Evolutionary conservation across 2,888 invertebrate genomes (phyloP).

Genomic region (Agonopterix alstromeriana): DNA sequence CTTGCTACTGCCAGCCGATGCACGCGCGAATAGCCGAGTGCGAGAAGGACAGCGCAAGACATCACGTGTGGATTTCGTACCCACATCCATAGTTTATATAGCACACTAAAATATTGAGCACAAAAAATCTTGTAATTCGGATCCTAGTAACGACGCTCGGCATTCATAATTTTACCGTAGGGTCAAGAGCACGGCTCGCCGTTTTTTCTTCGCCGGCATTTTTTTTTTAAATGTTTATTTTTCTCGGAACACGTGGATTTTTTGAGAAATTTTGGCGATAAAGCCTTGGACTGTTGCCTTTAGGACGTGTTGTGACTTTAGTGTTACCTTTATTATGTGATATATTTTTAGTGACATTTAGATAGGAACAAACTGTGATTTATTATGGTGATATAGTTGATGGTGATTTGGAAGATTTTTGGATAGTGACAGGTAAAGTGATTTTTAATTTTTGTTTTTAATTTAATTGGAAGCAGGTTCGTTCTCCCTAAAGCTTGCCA

Average conservation of each 20-base stretch:
- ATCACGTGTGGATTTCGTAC: slow-evolving; percentile 66
- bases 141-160: slow-evolving; percentile 71
- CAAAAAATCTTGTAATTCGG: slow-evolving; percentile 72
- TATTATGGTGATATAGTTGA: slow-evolving; percentile 71
- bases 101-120: slow-evolving; percentile 71
- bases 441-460: slow-evolving; percentile 27
- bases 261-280: slow-evolving; percentile 62
- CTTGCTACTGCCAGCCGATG: slow-evolving; percentile 52
- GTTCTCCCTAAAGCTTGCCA: slow-evolving; percentile 15
- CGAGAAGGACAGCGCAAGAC: slow-evolving; percentile 49
- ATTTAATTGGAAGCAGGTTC: slow-evolving; percentile 43
- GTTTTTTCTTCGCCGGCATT: slow-evolving; percentile 53
- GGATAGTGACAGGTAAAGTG: slow-evolving; percentile 59
- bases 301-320: slow-evolving; percentile 73
- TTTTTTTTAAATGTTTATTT: slow-evolving; percentile 65
- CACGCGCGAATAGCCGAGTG: slow-evolving; percentile 58
- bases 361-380: slow-evolving; percentile 75
- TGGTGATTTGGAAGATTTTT: slow-evolving; percentile 52
- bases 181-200: slow-evolving; percentile 68
- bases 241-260: slow-evolving; percentile 62
- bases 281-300: slow-evolving; percentile 71
- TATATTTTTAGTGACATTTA: slow-evolving; percentile 70
- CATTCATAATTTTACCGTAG: slow-evolving; percentile 73
- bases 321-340: slow-evolving; percentile 74
- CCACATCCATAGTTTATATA: slow-evolving; percentile 55